Evolutionary conservation across 2,797 vertebrate genomes (phyloP), one percentile per base, ranked within the genome.

Genomic region (Agapornis canus): DNA sequence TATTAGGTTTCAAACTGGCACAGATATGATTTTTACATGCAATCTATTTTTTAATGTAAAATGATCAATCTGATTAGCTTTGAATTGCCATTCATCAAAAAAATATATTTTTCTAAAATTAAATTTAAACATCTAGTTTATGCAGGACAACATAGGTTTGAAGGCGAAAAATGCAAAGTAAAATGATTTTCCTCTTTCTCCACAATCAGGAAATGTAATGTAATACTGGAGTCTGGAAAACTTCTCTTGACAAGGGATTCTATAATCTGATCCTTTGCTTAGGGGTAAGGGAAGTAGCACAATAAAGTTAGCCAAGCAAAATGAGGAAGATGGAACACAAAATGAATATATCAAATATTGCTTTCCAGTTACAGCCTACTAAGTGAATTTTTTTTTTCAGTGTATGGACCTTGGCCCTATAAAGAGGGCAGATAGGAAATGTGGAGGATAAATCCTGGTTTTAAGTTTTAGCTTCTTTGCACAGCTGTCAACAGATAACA

Each of bases 21-120:
- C 51, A 89, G 78, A 47, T 37, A 82, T 42, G 61, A 60, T 92
- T 96, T 94, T 89, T 75, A 89, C 23, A 65, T 86, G 47, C 47
- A 60, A 31, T 29, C 32, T 72, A 51, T 57, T 86, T 79, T 94
- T 65, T 79, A 26, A 92, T 8, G 19, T 79, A 63, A 94, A 94
- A 90, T 84, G 57, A 94, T 64, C 86, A 69, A 51, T 73, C 61
- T 91, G 70, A 94, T 95, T 95, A 92, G 66, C 37, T 95, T 81
- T 71, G 35, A 89, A 66, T 73, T 69, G 57, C 72, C 52, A 60
- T 82, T 79, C 69, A 71, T 45, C 93, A 72, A 76, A 93, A 89
- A 85, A 93, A 89, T n/a, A 61, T 61, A n/a, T 21, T 73, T 83
- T 89, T 88, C 51, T 63, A 32, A 82, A 87, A 59, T 54, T 56